Percentiles rank a stretch among this genome's conserved stretches.
phyloP scores from a whole-genome alignment of 2,113 vertebrate species.

The Phylloscopus trochiloides region DNA sequence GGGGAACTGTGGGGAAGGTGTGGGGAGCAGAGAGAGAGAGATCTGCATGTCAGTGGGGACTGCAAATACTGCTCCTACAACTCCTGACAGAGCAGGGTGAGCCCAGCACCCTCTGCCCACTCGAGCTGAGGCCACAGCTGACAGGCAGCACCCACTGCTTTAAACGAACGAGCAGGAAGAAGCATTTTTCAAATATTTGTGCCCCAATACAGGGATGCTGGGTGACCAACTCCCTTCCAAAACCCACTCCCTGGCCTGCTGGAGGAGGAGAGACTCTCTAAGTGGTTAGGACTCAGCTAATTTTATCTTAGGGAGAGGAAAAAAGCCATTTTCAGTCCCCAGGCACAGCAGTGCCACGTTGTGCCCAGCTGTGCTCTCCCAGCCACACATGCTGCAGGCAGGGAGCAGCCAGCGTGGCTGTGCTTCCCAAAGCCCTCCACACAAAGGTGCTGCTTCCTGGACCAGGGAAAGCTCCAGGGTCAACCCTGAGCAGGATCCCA shows the following conservation, averaged over 20 bases:
- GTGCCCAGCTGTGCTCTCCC: background rate
- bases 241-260: background rate
- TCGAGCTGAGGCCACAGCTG: accelerated
- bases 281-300: background rate
- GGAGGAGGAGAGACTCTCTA: background rate
- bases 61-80: background rate
- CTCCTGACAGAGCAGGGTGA: background rate
- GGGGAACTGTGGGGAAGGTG: background rate
- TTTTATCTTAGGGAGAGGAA: background rate
- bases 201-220: accelerated
- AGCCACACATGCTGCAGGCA: background rate
- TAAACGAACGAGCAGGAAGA: accelerated
- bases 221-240: background rate
- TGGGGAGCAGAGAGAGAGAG: background rate
- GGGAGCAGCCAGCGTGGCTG: accelerated
- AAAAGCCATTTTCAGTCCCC: background rate
- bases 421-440: background rate
- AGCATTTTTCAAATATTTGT: background rate
- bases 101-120: background rate
- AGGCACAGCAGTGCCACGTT: background rate
- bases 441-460: accelerated
- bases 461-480: background rate
- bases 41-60: background rate
- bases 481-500: background rate
- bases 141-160: background rate